phyloP scores from a whole-genome alignment of 2,888 invertebrate genomes.

The Tetragonula carbonaria region DNA sequence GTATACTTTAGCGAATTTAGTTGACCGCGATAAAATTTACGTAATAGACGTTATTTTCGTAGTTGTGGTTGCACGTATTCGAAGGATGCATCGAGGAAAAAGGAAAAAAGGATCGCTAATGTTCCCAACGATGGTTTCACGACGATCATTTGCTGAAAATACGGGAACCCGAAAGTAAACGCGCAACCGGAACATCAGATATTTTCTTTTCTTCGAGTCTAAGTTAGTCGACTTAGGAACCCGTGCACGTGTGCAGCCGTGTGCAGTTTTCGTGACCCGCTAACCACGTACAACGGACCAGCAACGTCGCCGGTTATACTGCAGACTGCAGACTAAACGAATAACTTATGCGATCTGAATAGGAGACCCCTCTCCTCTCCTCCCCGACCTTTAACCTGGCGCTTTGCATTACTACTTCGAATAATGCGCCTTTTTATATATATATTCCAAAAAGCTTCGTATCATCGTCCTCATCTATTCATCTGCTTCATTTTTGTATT shows the following conservation, averaged over 20 bases:
- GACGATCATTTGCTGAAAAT: constrained; percentile 49
- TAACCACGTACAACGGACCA: constrained; percentile 55
- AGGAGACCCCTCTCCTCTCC: constrained; percentile 36
- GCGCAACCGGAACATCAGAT: constrained; percentile 24
- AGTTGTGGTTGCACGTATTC: constrained; percentile 6
- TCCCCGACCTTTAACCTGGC: constrained; percentile 27
- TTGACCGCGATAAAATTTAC: constrained; percentile 13
- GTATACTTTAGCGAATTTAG: background rate
- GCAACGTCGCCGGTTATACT: constrained; percentile 5
- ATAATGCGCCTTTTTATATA: background rate
- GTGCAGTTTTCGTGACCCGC: constrained; percentile 61
- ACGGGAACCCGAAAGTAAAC: constrained; percentile 11
- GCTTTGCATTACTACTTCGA: constrained; percentile 31
- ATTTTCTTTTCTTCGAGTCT: constrained; percentile 29
- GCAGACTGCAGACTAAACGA: constrained; percentile 60
- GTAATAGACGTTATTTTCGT: constrained; percentile 13
- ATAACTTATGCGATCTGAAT: constrained; percentile 68
- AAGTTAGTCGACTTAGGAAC: constrained; percentile 45
- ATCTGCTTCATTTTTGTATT: background rate
- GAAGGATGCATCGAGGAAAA: background rate
- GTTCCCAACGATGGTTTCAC: constrained; percentile 40
- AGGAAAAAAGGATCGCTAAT: constrained; percentile 37
- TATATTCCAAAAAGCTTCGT: background rate
- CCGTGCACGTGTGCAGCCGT: constrained; percentile 63
- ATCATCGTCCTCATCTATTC: background rate